A percentile compares a stretch with the other conserved stretches of the same genome.
phyloP scores from a whole-genome alignment of 2,888 invertebrate species.

The Craniophora ligustri region DNA sequence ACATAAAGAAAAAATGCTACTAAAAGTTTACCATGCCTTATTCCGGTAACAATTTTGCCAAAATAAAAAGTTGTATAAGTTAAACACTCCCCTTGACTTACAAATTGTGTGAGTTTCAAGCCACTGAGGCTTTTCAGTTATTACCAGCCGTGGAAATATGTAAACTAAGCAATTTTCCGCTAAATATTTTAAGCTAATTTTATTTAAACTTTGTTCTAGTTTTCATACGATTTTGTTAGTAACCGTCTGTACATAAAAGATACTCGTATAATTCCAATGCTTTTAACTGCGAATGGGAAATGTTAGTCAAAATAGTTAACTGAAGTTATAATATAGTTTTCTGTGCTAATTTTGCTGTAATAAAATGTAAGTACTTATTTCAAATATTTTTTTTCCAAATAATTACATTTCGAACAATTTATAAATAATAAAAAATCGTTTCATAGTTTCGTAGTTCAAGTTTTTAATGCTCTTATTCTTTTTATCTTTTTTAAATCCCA shows the following conservation, averaged over 20 bases:
- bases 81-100: constrained; percentile 6
- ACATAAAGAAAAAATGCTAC: too few species aligned
- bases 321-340: constrained; percentile 23
- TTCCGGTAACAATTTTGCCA: too few species aligned
- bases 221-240: constrained; percentile 42
- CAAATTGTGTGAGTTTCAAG: constrained; percentile 23
- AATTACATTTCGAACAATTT: too few species aligned
- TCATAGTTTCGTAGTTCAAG: too few species aligned
- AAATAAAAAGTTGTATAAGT: constrained; percentile 4
- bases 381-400: too few species aligned
- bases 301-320: constrained; percentile 42
- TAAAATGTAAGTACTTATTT: too few species aligned
- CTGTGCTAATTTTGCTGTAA: constrained; percentile 8
- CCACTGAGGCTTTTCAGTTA: constrained; percentile 12
- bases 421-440: too few species aligned
- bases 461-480: too few species aligned
- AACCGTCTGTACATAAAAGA: constrained; percentile 44
- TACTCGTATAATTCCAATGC: constrained; percentile 42
- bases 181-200: constrained; percentile 39
- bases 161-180: constrained; percentile 19
- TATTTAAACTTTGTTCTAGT: constrained; percentile 40
- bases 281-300: constrained; percentile 42
- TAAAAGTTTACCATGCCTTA: too few species aligned
- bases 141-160: constrained; percentile 24
- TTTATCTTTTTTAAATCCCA: too few species aligned